A percentile compares a stretch with the other conserved stretches of the same genome.
Conservation (phyloP, 2,797 vertebrate genomes). For the Schizopygopsis pylzovi region DNA sequence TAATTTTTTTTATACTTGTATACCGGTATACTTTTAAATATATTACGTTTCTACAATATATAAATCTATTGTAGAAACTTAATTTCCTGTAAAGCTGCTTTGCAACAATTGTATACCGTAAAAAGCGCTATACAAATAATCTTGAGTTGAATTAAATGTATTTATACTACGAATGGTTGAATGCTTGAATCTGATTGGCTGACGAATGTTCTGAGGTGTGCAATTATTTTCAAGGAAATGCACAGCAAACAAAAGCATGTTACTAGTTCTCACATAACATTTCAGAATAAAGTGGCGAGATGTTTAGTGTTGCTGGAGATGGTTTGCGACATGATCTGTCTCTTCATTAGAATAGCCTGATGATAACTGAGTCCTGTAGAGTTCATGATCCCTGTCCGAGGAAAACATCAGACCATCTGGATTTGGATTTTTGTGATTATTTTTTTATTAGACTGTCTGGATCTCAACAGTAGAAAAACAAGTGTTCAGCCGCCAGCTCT, state of each 20-base stretch:
- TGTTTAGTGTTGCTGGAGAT: not conserved
- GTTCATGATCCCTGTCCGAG: slow-evolving; percentile 7
- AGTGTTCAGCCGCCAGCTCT: not conserved
- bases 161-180: no score
- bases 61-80: no score
- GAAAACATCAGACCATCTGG: slow-evolving; percentile 12
- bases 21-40: no score
- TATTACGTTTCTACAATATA: no score
- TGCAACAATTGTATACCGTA: no score
- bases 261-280: not conserved
- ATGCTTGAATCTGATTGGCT: no score
- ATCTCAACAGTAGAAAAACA: slow-evolving; percentile 37
- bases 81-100: no score
- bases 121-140: no score
- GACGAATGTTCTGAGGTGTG: no score
- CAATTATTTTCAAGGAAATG: no score
- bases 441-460: slow-evolving; percentile 29
- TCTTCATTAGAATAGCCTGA: not conserved
- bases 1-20: no score
- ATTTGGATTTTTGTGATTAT: slow-evolving; percentile 13
- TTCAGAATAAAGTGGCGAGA: not conserved
- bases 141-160: no score
- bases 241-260: not conserved
- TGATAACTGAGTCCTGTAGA: not conserved
- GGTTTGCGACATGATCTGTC: not conserved